A percentile compares a stretch with the other conserved stretches of the same genome.
phyloP scores from a whole-genome alignment of 1,140 invertebrate species.

The honey bee (Apis mellifera) region Amel_HAv3.1 CM009939.2:8992001-8992500 shows the following conservation, averaged over 20 bases:
- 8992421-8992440: conserved; percentile 13
- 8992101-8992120: no score
- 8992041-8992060: no score
- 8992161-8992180: not conserved
- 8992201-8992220: not conserved
- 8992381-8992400: not conserved
- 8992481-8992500: conserved; percentile 20
- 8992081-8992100: no score
- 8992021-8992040: no score
- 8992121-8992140: no score
- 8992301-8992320: not conserved
- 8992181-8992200: no score
- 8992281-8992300: not conserved
- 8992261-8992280: not conserved
- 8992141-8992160: no score
- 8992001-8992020: no score
- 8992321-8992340: not conserved
- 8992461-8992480: not conserved
- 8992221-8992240: not conserved
- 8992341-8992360: not conserved
- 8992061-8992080: no score
- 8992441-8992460: not conserved
- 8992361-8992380: no score
- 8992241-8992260: not conserved
- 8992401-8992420: conserved; percentile 16